Base-by-base conservation (phyloP, 1,140 invertebrate genomes). In the Popillia japonica region DNA sequence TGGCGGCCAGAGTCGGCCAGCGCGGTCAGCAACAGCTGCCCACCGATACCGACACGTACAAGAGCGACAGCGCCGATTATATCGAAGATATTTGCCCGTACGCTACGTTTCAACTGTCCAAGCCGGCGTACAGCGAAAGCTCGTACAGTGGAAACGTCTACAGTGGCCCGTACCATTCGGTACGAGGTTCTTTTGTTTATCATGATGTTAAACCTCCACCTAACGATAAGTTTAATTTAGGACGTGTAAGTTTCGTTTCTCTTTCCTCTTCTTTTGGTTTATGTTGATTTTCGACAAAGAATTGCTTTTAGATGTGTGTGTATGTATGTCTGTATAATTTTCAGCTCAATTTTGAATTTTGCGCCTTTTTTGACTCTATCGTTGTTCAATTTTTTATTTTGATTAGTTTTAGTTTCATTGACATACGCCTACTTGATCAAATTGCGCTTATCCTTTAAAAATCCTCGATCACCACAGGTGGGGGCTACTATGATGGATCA, bases 41-140 rank as follows among this genome's bases (percentile, higher is more conserved):
- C 86, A 76, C 42, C n/a, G 76, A 77, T 41, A 64, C 76, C 2
- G 84, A 85, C 74, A 82, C 83, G 10, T 86, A 85, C 81, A 86
- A 86, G 78, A 80, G 83, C 2, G 86, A 86, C 77, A 86, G 85
- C 0, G 83, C 85, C 22, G 95, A 96, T 85, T 96, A 96, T 86
- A 95, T 95, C 80, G 95, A 96, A 88, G 95, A 96, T 86, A 95
- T 96, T 79, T 96, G 95, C 86, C 95, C 95, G 1, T 96, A 96
- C 87, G 95, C 95, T 55, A 96, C 95, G 40, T 96, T 96, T 87
- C 95, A 96, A 86, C 88, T 96, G 80, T 94, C 94, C 72, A 95
- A 96, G 84, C 93, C 94, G 77, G 92, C 94, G 6, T 94, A 95
- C 86, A 94, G 93, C 83, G 94, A 96, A 87, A 96, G 94, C 86